phyloP scores from a whole-genome alignment of 2,888 invertebrate species.

The Neoitamus cyanurus region DNA sequence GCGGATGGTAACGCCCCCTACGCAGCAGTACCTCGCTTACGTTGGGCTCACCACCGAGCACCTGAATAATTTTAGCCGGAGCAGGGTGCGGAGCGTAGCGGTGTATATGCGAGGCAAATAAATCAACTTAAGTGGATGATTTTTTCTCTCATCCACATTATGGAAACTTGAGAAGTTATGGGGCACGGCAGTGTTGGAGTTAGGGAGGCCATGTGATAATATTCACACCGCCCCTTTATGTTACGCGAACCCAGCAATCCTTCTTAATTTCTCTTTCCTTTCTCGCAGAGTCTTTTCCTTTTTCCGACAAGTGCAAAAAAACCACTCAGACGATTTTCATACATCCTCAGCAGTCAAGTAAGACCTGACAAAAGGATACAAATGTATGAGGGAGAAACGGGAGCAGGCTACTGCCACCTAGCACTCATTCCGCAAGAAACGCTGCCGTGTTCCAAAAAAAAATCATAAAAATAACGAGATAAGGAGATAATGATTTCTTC shows the following conservation, averaged over 20 bases:
- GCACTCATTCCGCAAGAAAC: not conserved
- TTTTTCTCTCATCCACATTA: not conserved
- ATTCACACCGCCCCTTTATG: conserved; percentile 4
- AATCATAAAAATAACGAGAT: conserved; percentile 1
- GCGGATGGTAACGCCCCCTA: not conserved
- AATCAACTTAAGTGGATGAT: conserved; percentile 5
- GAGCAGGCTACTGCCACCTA: not conserved
- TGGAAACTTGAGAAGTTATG: conserved; percentile 1
- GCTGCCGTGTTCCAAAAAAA: not conserved
- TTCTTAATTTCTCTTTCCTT: not conserved
- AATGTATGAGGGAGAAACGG: not conserved
- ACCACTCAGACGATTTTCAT: conserved; percentile 1
- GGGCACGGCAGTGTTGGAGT: not conserved
- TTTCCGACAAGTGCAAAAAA: not conserved
- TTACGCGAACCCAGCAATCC: not conserved
- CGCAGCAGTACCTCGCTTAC: not conserved
- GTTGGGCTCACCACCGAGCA: not conserved
- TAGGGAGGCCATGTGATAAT: conserved; percentile 1
- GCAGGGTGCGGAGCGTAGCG: not conserved
- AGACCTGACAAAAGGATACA: not conserved
- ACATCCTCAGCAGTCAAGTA: not conserved
- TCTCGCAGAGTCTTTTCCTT: not conserved
- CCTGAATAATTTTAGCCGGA: not conserved
- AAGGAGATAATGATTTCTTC: not conserved
- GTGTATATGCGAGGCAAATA: not conserved